Evolutionary conservation across 2,113 vertebrate genomes (phyloP).

Genomic region (Mormyrus iriodes): DNA sequence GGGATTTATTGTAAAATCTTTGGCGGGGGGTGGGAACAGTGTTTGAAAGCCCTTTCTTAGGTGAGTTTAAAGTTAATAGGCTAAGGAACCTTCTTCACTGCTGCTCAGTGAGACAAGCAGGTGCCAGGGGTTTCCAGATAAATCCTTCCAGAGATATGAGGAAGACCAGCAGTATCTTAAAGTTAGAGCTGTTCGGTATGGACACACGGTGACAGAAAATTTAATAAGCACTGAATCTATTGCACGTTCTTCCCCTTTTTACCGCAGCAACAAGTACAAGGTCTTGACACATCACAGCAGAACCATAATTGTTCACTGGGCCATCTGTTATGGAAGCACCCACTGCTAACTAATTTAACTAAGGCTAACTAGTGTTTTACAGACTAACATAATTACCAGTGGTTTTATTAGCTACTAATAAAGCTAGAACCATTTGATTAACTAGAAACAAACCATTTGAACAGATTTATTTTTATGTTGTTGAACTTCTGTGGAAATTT

Average conservation of each 20-base stretch:
- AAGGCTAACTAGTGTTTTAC: slow-evolving; percentile 43
- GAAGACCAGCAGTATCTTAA: slow-evolving; percentile 56
- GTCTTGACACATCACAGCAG: slow-evolving; percentile 67
- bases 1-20: slow-evolving; percentile 45
- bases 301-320: slow-evolving; percentile 84
- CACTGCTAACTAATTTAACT: slow-evolving; percentile 72
- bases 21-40: background rate
- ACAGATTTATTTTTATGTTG: background rate
- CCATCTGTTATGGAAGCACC: slow-evolving; percentile 83
- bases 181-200: slow-evolving; percentile 65
- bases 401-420: slow-evolving; percentile 32
- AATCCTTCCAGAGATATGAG: slow-evolving; percentile 50
- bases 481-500: slow-evolving; percentile 6
- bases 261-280: slow-evolving; percentile 70
- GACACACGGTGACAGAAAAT: slow-evolving; percentile 66
- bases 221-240: slow-evolving; percentile 72
- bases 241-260: slow-evolving; percentile 53
- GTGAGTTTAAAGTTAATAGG: slow-evolving; percentile 52
- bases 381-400: slow-evolving; percentile 42
- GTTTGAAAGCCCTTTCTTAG: slow-evolving; percentile 29
- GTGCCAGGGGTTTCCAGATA: slow-evolving; percentile 69
- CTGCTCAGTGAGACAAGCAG: slow-evolving; percentile 45
- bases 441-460: background rate
- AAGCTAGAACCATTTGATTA: slow-evolving; percentile 29
- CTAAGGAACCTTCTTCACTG: slow-evolving; percentile 53